phyloP scores from a whole-genome alignment of 2,888 invertebrate species.

The Trichopoda pennipes region DNA sequence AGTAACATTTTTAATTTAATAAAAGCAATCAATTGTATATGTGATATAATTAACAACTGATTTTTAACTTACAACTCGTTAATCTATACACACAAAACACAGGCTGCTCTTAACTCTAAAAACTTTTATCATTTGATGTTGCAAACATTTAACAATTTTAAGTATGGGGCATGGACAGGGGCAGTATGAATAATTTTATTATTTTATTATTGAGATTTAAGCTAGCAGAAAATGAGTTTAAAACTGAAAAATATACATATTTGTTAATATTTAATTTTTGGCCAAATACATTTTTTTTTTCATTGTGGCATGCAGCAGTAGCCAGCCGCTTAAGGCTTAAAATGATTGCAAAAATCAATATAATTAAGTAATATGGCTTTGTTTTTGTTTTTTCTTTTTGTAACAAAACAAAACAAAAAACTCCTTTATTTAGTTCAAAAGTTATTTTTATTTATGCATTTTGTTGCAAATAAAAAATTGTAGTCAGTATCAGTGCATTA shows the following conservation, averaged over 20 bases:
- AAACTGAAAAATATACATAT: background rate
- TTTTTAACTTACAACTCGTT: conserved; percentile 39
- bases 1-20: conserved; percentile 42
- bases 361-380: conserved; percentile 55
- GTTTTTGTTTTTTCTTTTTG: conserved; percentile 12
- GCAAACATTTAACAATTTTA: conserved; percentile 39
- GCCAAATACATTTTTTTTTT: background rate
- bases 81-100: conserved; percentile 5
- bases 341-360: conserved; percentile 66
- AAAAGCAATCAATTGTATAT: conserved; percentile 46
- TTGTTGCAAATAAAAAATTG: conserved; percentile 4
- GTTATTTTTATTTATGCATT: no score
- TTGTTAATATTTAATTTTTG: background rate
- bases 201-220: conserved; percentile 36
- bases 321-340: conserved; percentile 61
- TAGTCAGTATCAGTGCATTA: conserved; percentile 19
- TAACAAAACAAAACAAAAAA: conserved; percentile 27
- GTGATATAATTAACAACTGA: conserved; percentile 28
- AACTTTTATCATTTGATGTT: conserved; percentile 30
- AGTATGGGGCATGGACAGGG: conserved; percentile 24
- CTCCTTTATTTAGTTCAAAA: conserved; percentile 37
- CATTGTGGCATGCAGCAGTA: conserved; percentile 53
- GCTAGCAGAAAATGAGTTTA: conserved; percentile 12
- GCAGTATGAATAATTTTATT: conserved; percentile 22
- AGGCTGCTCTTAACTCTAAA: background rate